Percentiles rank a stretch among this genome's conserved stretches.
These are phyloP conservation scores for Agonopterix alstromeriana DNA, from an alignment of 2,888 invertebrate genomes.

Conservation along the genomic window DNA sequence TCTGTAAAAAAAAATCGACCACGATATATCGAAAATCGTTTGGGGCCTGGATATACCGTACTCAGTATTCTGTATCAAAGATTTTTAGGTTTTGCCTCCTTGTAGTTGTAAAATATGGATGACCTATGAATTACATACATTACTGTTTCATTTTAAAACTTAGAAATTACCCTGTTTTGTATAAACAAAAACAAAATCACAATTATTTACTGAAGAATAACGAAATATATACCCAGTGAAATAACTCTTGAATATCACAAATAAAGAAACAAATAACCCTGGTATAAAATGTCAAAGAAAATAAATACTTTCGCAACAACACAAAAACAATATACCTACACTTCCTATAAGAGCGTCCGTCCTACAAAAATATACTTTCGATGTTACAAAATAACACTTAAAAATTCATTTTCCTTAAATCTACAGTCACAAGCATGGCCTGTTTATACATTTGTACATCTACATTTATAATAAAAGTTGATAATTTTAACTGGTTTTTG, in stretches of 20 bases:
- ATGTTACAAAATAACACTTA: slow-evolving; percentile 7
- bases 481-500: neutral
- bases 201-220: slow-evolving; percentile 6
- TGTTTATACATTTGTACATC: slow-evolving; percentile 14
- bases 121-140: no score
- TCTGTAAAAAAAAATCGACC: no score
- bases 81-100: no score
- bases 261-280: neutral
- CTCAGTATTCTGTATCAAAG: no score
- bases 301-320: slow-evolving; percentile 12
- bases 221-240: slow-evolving; percentile 1
- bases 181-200: neutral
- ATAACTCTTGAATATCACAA: no score
- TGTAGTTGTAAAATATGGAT: no score
- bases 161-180: slow-evolving; percentile 1
- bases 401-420: neutral
- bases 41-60: no score
- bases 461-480: slow-evolving; percentile 1
- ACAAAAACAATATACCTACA: slow-evolving; percentile 23
- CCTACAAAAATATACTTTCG: slow-evolving; percentile 33
- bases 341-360: slow-evolving; percentile 19
- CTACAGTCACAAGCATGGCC: slow-evolving; percentile 5
- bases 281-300: slow-evolving; percentile 5
- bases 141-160: slow-evolving; percentile 1
- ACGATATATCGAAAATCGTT: no score